These are phyloP conservation scores for Lagodon rhomboides DNA, from an alignment of 2,797 vertebrate species.

Conservation along the genomic window DNA sequence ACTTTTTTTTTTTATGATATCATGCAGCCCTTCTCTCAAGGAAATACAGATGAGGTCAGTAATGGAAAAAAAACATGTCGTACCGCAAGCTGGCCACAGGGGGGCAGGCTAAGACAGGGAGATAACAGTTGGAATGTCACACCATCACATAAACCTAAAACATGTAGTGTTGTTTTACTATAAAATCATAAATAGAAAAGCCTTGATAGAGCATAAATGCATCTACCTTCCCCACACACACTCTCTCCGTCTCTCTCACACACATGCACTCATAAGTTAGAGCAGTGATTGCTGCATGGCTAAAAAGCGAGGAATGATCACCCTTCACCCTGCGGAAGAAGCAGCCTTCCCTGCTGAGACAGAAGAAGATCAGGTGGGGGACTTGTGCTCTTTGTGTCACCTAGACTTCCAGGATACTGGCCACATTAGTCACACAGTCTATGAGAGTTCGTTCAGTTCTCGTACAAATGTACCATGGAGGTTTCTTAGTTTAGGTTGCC, in stretches of 20 bases:
- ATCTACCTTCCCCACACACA: conserved; percentile 22
- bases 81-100: conserved; percentile 64
- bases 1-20: no score
- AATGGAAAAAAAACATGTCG: conserved; percentile 18
- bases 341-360: conserved; percentile 35
- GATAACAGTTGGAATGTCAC: conserved; percentile 14
- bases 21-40: conserved; percentile 2
- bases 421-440: conserved; percentile 54
- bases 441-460: conserved; percentile 23
- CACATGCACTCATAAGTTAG: conserved; percentile 42
- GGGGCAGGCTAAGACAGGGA: conserved; percentile 66
- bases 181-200: conserved; percentile 69
- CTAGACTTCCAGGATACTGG: conserved; percentile 65
- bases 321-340: conserved; percentile 43
- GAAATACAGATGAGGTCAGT: conserved; percentile 61
- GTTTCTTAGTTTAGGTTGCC: conserved; percentile 44
- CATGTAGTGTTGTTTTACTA: conserved; percentile 64
- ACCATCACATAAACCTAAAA: conserved; percentile 11
- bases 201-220: conserved; percentile 15
- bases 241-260: conserved; percentile 7
- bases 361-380: conserved; percentile 40
- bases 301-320: conserved; percentile 45
- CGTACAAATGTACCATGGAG: conserved; percentile 35
- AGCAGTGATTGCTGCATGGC: conserved; percentile 34
- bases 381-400: conserved; percentile 62